Percentiles rank a stretch among this genome's conserved stretches.
Conservation (phyloP, 2,113 vertebrate species). For the Caranx melampygus region DNA sequence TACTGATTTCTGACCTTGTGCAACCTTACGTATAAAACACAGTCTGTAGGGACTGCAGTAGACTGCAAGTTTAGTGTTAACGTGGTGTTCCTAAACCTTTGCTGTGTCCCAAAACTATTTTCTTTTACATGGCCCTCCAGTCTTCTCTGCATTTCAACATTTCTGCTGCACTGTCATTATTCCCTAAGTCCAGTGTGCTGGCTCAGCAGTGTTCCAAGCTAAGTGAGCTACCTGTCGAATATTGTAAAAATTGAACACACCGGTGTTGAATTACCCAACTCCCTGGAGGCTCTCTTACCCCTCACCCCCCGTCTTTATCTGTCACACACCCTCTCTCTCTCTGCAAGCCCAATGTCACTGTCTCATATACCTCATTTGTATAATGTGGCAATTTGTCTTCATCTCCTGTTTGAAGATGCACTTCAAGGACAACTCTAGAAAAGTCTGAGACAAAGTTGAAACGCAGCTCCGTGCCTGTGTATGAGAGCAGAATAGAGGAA, state of each 20-base stretch:
- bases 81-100: not conserved
- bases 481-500: not conserved
- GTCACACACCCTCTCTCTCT: conserved; percentile 17
- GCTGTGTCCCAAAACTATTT: conserved; percentile 11
- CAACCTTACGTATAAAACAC: not conserved
- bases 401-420: not conserved
- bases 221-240: conserved; percentile 45
- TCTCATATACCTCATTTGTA: not conserved
- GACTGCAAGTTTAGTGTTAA: not conserved
- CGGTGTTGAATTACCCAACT: conserved; percentile 42
- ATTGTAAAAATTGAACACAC: conserved; percentile 25
- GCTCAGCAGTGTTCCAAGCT: conserved; percentile 57
- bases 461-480: not conserved
- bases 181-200: conserved; percentile 27
- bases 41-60: conserved; percentile 5
- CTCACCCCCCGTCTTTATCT: conserved; percentile 12
- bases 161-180: conserved; percentile 20
- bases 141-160: conserved; percentile 17
- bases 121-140: conserved; percentile 12
- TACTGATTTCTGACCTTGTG: not conserved
- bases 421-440: not conserved
- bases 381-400: not conserved
- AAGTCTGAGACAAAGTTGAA: not conserved
- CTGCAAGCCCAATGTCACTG: not conserved
- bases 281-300: conserved; percentile 22